phyloP scores from a whole-genome alignment of 2,113 vertebrate species.

The Climacteris rufus region DNA sequence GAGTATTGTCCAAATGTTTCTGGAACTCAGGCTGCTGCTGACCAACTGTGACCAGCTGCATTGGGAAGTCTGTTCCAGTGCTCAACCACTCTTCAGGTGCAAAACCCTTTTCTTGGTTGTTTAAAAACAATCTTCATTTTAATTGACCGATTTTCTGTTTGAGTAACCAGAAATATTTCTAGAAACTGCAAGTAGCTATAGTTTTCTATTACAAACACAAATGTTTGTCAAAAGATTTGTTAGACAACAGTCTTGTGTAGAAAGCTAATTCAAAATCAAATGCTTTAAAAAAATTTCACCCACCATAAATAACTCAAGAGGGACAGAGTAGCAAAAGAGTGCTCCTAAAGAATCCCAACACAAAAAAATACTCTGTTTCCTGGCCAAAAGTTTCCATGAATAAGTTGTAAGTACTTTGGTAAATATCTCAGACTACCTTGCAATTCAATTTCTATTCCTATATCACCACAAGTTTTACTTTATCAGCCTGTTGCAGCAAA shows the following conservation, averaged over 20 bases:
- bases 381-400: background rate
- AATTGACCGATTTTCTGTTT: background rate
- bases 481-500: background rate
- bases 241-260: background rate
- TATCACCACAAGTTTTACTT: background rate
- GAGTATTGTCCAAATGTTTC: rapidly evolving
- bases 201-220: background rate
- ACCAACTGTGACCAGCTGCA: background rate
- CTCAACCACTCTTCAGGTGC: background rate
- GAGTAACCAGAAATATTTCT: background rate
- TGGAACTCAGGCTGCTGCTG: background rate
- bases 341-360: background rate
- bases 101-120: background rate
- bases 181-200: background rate
- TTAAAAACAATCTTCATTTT: background rate
- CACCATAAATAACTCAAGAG: background rate
- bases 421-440: background rate
- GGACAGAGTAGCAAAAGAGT: background rate
- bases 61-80: background rate
- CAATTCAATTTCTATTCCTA: background rate
- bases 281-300: background rate
- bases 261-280: background rate
- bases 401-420: background rate
- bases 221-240: background rate
- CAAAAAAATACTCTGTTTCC: background rate